Conservation (phyloP, 1,140 invertebrate genomes). For the Halictus rubicundus region DNA sequence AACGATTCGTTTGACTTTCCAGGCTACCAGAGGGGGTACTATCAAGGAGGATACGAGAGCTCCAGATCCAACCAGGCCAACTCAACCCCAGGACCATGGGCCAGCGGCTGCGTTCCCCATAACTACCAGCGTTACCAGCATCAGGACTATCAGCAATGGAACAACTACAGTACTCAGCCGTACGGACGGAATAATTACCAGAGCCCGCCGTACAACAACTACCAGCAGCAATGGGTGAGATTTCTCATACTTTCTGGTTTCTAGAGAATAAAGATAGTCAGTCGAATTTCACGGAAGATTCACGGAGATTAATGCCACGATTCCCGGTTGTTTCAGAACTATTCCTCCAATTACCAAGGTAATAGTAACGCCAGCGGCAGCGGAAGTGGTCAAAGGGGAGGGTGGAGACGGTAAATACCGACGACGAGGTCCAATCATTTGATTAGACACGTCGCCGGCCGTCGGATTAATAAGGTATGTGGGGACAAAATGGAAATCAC, state of each 20-base stretch:
- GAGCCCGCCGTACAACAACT: conserved; percentile 35
- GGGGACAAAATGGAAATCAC: neutral
- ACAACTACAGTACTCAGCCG: conserved; percentile 34
- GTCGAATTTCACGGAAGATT: neutral
- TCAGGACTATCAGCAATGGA: conserved; percentile 13
- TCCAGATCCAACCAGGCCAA: conserved; percentile 26
- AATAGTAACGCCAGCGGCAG: conserved; percentile 16
- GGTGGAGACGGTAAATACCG: conserved; percentile 46
- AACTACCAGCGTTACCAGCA: conserved; percentile 46
- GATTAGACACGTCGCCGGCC: neutral
- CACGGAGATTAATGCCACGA: neutral
- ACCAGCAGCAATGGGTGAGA: conserved; percentile 41
- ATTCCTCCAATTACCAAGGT: conserved; percentile 57
- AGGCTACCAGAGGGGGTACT: conserved; percentile 69
- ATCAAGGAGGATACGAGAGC: conserved; percentile 63
- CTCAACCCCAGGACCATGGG: conserved; percentile 44
- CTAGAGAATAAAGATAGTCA: too few relatives aligned
- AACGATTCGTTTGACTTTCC: conserved; percentile 11
- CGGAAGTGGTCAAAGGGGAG: neutral
- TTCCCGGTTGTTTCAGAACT: conserved; percentile 56
- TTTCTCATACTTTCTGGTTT: too few relatives aligned
- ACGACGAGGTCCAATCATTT: neutral
- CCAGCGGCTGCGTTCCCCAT: conserved; percentile 32
- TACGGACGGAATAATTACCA: conserved; percentile 45
- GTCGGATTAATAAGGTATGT: neutral